Evolutionary conservation across 2,888 invertebrate genomes (phyloP).

Genomic region (Nymphalis c-album): DNA sequence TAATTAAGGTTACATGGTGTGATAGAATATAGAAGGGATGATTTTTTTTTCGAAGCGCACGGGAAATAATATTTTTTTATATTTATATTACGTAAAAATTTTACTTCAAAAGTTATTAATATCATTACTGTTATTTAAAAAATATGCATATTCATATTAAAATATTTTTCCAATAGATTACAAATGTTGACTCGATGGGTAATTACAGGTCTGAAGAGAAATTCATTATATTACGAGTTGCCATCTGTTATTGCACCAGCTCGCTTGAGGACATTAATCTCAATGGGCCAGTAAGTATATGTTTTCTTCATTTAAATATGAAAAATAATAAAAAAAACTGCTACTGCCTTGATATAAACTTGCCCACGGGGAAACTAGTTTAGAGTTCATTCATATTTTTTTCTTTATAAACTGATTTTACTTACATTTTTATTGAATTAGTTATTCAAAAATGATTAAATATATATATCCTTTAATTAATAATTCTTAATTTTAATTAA

Average conservation of each 20-base stretch:
- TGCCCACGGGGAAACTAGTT: not conserved
- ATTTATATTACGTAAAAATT: too few relatives aligned
- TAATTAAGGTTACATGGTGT: too few relatives aligned
- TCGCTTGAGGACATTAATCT: conserved; percentile 61
- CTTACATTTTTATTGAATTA: too few relatives aligned
- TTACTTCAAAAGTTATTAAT: too few relatives aligned
- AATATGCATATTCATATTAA: not conserved
- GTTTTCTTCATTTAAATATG: conserved; percentile 9
- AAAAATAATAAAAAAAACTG: not conserved
- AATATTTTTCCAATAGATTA: not conserved
- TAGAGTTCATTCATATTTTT: not conserved
- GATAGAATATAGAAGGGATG: too few relatives aligned
- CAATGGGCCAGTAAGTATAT: conserved; percentile 62
- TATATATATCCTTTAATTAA: too few relatives aligned
- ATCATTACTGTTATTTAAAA: not conserved
- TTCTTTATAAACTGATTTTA: not conserved
- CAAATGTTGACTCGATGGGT: not conserved
- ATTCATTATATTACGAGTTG: conserved; percentile 54
- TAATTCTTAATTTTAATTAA: too few relatives aligned
- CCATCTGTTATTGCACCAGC: conserved; percentile 73
- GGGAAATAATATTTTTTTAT: too few relatives aligned
- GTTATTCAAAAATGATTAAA: too few relatives aligned
- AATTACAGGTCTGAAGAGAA: conserved; percentile 65
- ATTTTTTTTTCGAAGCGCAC: too few relatives aligned
- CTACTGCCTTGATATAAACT: not conserved